These are phyloP conservation scores for Camelus dromedarius DNA, from an alignment of 2,113 vertebrate species.

Conservation along the genomic window DNA sequence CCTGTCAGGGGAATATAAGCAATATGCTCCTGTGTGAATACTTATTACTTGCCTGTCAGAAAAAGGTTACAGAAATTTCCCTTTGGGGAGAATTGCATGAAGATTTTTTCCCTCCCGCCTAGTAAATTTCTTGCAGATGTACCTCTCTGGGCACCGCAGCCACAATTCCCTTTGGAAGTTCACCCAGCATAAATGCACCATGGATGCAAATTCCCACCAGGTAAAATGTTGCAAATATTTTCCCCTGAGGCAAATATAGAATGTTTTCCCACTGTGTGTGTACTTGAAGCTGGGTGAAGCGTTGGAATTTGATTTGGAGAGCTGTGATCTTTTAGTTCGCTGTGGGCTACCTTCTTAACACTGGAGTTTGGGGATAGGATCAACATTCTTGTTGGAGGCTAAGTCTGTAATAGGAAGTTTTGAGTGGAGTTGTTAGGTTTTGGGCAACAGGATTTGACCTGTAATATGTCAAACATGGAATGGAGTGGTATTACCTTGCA, in stretches of 20 bases:
- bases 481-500: not conserved
- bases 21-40: conserved; percentile 79
- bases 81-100: conserved; percentile 79
- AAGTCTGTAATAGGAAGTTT: not conserved
- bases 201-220: conserved; percentile 65
- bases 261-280: conserved; percentile 32
- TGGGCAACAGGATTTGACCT: not conserved
- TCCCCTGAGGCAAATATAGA: conserved; percentile 63
- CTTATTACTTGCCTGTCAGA: conserved; percentile 83
- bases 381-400: not conserved
- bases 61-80: conserved; percentile 83
- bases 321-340: not conserved
- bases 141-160: conserved; percentile 72
- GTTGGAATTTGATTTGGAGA: not conserved
- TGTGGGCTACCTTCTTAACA: not conserved
- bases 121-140: conserved; percentile 82
- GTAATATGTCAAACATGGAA: not conserved
- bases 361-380: not conserved
- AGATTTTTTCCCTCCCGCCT: conserved; percentile 72
- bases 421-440: not conserved
- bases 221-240: conserved; percentile 70
- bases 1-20: conserved; percentile 80
- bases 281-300: not conserved
- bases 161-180: conserved; percentile 79
- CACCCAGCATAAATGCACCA: conserved; percentile 77